Evolutionary conservation across 1,140 invertebrate species (phyloP).

Genomic region (Drosophila pruinosa): DNA sequence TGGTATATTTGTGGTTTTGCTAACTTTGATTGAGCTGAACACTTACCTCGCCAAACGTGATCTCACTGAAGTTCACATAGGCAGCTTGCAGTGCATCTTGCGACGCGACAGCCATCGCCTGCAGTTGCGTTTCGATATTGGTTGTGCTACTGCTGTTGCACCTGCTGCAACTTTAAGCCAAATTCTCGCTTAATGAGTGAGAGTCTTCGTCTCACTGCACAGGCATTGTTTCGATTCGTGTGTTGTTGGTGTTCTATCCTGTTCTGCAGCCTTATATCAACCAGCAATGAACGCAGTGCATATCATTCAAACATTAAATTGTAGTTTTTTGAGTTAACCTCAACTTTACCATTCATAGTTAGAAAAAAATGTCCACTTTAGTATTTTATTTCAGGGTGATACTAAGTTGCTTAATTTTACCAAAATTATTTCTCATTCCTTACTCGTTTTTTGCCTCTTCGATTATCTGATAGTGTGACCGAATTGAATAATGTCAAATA

Average conservation of each 20-base stretch:
- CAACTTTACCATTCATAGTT: conserved; percentile 21
- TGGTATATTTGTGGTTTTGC: too few relatives aligned
- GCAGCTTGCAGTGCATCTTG: conserved; percentile 52
- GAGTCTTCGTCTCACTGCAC: conserved; percentile 3
- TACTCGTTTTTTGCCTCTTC: conserved; percentile 24
- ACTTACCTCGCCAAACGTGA: conserved; percentile 50
- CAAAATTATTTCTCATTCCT: conserved; percentile 36
- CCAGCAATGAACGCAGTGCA: conserved; percentile 39
- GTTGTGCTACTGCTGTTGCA: not conserved
- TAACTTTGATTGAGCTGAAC: too few relatives aligned
- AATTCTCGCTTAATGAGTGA: too few relatives aligned
- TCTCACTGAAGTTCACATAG: conserved; percentile 58
- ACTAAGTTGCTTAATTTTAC: not conserved
- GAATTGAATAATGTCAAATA: too few relatives aligned
- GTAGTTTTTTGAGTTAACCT: not conserved
- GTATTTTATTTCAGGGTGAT: not conserved
- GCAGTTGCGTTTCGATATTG: conserved; percentile 1
- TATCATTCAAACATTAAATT: conserved; percentile 32
- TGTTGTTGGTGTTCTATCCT: conserved; percentile 4
- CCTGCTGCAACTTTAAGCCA: conserved; percentile 11
- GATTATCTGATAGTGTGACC: too few relatives aligned
- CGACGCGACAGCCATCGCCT: conserved; percentile 58
- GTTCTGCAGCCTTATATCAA: conserved; percentile 33
- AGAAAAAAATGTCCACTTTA: not conserved
- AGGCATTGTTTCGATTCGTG: not conserved